Base-by-base conservation (phyloP, 2,113 vertebrate genomes). In the Acrocephalus arundinaceus region DNA sequence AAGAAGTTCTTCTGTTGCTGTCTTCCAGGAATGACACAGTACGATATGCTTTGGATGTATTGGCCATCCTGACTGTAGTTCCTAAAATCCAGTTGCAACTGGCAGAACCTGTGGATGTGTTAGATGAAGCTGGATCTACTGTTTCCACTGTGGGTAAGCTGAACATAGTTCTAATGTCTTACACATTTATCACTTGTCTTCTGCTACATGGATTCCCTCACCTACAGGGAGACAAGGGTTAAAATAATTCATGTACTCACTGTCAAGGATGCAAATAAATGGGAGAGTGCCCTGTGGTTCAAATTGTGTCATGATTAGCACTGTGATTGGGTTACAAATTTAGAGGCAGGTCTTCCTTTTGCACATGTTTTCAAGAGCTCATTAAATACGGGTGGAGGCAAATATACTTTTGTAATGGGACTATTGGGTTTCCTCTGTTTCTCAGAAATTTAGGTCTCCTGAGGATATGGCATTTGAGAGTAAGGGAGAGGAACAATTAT, bases 1-100 rank as follows among this genome's bases (percentile, higher is more conserved):
- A n/a, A 88, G 43, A 84, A 83, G 22, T 76, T 94, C 5, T 80
- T 89, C 25, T 94, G n/a, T 63, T 89, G 52, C 76, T 80, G 41
- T 94, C 75, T 97, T 91, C 57, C 78, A 99, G 99, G 98, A 99
- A 99, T 72, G 99, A 99, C 89, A 99, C 99, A 6, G 99, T 99
- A 70, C 99, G 99, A 33, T 99, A 99, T 52, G 99, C 99, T 65
- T 97, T 99, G 95, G 99, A 99, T 97, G 99, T 99, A 55, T 97
- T 99, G 76, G 99, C 99, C 74, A 99, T 99, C 93, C 98, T 99
- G 85, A 99, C 99, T 19, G 99, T 99, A 72, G 99, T 99, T 85
- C 99, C 99, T 79, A 99, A 99, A 98, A 99, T 99, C 57, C 99
- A 99, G 97, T 97, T 99, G 62, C 97, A 99, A 89, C 95, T 99